Evolutionary conservation across 2,113 vertebrate genomes (phyloP).

Genomic region (Vanacampus margaritifer): DNA sequence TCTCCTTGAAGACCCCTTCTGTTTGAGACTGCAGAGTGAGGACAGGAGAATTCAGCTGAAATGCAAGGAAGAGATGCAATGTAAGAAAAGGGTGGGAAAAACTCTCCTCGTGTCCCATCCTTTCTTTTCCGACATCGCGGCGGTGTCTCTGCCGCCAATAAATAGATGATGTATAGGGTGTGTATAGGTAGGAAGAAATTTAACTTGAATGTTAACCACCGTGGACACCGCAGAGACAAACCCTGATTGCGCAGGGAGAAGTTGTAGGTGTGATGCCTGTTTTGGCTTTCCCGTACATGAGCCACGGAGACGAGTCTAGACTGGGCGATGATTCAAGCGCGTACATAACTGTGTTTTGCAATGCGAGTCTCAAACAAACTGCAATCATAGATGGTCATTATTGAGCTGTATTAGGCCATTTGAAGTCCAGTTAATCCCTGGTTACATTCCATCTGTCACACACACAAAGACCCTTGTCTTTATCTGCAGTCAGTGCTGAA

Average conservation of each 20-base stretch:
- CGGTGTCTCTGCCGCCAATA: conserved; percentile 20
- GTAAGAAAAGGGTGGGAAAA: conserved; percentile 16
- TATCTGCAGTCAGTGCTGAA: conserved; percentile 57
- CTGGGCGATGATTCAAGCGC: conserved; percentile 35
- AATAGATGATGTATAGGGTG: conserved; percentile 46
- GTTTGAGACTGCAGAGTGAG: conserved; percentile 53
- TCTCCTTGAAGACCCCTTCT: conserved; percentile 71
- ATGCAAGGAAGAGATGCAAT: conserved; percentile 44
- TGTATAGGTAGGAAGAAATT: conserved; percentile 43
- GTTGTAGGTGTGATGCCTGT: conserved; percentile 58
- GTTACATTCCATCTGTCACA: conserved; percentile 68
- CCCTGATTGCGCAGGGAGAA: conserved; percentile 54
- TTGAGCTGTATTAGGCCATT: conserved; percentile 57
- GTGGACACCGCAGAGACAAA: conserved; percentile 52
- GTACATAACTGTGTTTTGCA: conserved; percentile 28
- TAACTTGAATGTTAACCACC: conserved; percentile 49
- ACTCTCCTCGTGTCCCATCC: conserved; percentile 35
- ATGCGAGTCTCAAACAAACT: conserved; percentile 48
- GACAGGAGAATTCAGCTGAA: conserved; percentile 55
- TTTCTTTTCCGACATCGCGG: conserved; percentile 25
- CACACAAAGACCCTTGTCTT: conserved; percentile 56
- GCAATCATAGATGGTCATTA: conserved; percentile 58
- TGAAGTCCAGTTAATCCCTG: conserved; percentile 56
- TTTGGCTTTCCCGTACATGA: conserved; percentile 46
- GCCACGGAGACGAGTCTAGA: conserved; percentile 25